Percentiles rank a stretch among this genome's conserved stretches.
phyloP scores from a whole-genome alignment of 2,797 vertebrate genomes.

The Chaunax sp. region DNA sequence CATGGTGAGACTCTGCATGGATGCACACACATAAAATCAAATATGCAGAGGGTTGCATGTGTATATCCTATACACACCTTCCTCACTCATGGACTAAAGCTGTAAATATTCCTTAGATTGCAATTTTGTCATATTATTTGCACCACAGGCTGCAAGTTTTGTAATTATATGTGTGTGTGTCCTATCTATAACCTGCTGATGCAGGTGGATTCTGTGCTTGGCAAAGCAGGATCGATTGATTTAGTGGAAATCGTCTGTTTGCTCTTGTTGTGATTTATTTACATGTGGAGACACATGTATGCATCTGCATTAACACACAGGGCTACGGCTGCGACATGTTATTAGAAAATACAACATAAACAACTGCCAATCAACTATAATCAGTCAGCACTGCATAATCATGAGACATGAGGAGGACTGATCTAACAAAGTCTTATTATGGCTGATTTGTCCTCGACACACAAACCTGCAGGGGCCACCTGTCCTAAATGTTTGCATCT shows the following conservation, averaged over 20 bases:
- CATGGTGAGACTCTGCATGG: neutral
- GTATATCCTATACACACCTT: neutral
- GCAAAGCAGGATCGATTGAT: slow-evolving; percentile 61
- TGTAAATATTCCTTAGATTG: neutral
- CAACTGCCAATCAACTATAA: slow-evolving; percentile 15
- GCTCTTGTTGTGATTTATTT: slow-evolving; percentile 53
- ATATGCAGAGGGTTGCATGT: neutral
- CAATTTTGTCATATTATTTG: neutral
- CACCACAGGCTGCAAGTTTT: neutral
- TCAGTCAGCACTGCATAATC: slow-evolving; percentile 2
- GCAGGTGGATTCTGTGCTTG: slow-evolving; percentile 50
- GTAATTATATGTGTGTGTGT: neutral
- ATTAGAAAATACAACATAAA: slow-evolving; percentile 6
- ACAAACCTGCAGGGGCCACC: neutral
- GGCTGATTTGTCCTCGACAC: neutral
- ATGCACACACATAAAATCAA: neutral
- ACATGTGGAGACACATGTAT: slow-evolving; percentile 4
- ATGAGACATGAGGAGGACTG: neutral
- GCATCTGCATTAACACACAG: neutral
- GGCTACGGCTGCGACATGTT: slow-evolving; percentile 12
- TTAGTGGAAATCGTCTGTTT: slow-evolving; percentile 43
- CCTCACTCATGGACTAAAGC: neutral
- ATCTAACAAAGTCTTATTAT: neutral
- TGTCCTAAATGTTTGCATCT: neutral
- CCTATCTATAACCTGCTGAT: slow-evolving; percentile 50